Evolutionary conservation across 2,113 vertebrate genomes (phyloP).

Genomic region (Lynx canadensis): DNA sequence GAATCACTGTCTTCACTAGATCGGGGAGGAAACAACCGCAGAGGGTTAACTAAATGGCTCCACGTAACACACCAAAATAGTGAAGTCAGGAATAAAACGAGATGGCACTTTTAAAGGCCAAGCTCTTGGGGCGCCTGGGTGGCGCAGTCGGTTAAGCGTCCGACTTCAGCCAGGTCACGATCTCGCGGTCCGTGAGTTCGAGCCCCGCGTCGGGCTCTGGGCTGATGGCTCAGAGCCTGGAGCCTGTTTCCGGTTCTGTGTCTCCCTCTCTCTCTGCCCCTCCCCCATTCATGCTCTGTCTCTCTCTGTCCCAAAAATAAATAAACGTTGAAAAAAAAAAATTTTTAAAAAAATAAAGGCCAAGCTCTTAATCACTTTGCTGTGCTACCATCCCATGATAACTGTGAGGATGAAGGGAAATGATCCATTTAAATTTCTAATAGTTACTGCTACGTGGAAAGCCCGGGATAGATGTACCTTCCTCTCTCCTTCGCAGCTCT

Average conservation of each 20-base stretch:
- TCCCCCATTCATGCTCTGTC: too few relatives aligned
- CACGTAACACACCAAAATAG: background rate
- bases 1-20: background rate
- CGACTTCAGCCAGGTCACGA: too few relatives aligned
- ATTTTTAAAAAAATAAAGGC: too few relatives aligned
- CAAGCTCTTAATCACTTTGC: background rate
- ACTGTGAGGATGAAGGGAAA: background rate
- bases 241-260: too few relatives aligned
- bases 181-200: too few relatives aligned
- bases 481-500: background rate
- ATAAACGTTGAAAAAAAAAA: too few relatives aligned
- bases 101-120: background rate
- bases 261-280: too few relatives aligned
- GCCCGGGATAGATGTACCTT: rapidly evolving
- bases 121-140: too few relatives aligned
- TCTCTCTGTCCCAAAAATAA: too few relatives aligned
- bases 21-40: background rate
- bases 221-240: too few relatives aligned
- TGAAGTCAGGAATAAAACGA: background rate
- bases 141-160: too few relatives aligned
- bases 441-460: background rate
- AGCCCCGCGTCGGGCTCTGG: too few relatives aligned
- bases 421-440: background rate
- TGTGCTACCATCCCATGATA: background rate
- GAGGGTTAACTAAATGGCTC: background rate